These are phyloP conservation scores for Mola mola DNA, from an alignment of 2,113 vertebrate genomes.

Conservation along the genomic window DNA sequence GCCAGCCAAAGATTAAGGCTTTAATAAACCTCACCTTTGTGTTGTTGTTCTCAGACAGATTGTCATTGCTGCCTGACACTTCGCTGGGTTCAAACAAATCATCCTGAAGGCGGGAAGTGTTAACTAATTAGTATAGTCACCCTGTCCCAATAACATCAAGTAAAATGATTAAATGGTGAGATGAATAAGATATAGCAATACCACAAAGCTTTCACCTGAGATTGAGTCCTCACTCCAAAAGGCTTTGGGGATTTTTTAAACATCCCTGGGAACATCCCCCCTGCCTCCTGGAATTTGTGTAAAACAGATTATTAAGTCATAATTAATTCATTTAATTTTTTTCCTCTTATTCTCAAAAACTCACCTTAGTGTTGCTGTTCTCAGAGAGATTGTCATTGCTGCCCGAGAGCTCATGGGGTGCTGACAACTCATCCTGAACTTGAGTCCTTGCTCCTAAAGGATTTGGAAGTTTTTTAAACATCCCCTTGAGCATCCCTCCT, in stretches of 20 bases:
- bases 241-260: slow-evolving; percentile 7
- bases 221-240: background rate
- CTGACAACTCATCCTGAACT: slow-evolving; percentile 51
- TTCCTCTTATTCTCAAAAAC: background rate
- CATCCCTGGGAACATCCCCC: slow-evolving; percentile 4
- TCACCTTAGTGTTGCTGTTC: slow-evolving; percentile 39
- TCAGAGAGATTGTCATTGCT: slow-evolving; percentile 27
- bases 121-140: background rate
- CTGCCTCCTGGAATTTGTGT: background rate
- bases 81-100: slow-evolving; percentile 29
- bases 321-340: background rate
- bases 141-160: background rate
- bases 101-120: slow-evolving; percentile 36
- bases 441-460: slow-evolving; percentile 22
- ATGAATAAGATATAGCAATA: background rate
- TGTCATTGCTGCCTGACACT: slow-evolving; percentile 42
- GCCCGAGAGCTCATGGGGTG: slow-evolving; percentile 10
- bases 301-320: no score
- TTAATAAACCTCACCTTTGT: slow-evolving; percentile 32
- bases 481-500: slow-evolving; percentile 44
- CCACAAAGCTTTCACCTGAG: slow-evolving; percentile 11
- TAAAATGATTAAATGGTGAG: background rate
- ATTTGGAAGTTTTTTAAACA: slow-evolving; percentile 65
- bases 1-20: background rate
- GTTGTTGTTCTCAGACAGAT: slow-evolving; percentile 31